Evolutionary conservation across 2,888 invertebrate species (phyloP), one percentile per base, ranked within the genome.

Genomic region (Drosophila recens): DNA sequence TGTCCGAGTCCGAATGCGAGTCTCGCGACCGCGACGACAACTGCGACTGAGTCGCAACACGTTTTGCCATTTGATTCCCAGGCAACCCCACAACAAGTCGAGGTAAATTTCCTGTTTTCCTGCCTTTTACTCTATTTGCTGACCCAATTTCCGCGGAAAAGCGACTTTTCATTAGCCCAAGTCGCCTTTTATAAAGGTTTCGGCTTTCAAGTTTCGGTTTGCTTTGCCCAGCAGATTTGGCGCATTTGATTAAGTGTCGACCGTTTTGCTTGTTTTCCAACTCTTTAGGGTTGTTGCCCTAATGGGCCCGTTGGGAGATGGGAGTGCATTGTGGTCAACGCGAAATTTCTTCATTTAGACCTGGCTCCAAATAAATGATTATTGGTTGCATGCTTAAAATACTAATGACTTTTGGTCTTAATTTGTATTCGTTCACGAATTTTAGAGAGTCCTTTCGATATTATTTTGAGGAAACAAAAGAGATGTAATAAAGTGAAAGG

Each of bases 11-110:
- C n/a, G 15, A 53, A 51, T 53, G 17, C 20, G 20, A 71, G 71
- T 57, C 59, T 72, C 51, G 68, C 53, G 62, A 75, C 62, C 65
- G 79, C 87, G 76, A 75, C 58, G 65, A 75, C 87, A 73, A 30
- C 30, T 8, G 8, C 30, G 30, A 30, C 30, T 8, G 30, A 6
- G 30, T 30, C 72, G 79, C 83, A 73, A 82, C 83, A 84, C 83
- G 83, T 87, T 84, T 80, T 87, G 82, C 85, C 85, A 87, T 84
- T 84, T 80, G 78, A 84, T 84, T 87, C 75, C 62, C 73, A 72
- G 75, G 59, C 82, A 63, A 54, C 42, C 72, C 85, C 71, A 87
- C 79, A 85, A 87, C 79, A 85, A 85, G 80, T 82, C 80, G 76
- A 85, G 75, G 73, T 80, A 74, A 82, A 82, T 84, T 84, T 87